Evolutionary conservation across 2,797 vertebrate genomes (phyloP).

Genomic region (Triplophysa bombifrons): DNA sequence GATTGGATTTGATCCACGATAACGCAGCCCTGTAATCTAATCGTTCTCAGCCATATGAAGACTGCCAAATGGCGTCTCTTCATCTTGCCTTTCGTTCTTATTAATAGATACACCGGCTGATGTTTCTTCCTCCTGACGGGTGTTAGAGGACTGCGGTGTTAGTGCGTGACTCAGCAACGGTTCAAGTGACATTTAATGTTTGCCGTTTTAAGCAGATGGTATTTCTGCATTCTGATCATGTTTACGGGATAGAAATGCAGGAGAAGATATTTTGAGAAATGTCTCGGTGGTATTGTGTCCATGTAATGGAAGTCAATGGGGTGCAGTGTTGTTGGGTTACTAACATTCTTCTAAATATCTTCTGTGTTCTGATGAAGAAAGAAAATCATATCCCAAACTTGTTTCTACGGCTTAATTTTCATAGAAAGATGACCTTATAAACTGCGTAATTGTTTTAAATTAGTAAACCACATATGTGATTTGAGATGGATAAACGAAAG

Average conservation of each 20-base stretch:
- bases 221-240: slow-evolving; percentile 23
- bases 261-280: not conserved
- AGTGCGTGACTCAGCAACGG: slow-evolving; percentile 31
- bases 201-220: slow-evolving; percentile 52
- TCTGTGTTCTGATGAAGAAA: not conserved
- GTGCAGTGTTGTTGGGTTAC: too few relatives aligned
- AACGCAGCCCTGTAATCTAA: slow-evolving; percentile 60
- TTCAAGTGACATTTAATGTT: slow-evolving; percentile 19
- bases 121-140: slow-evolving; percentile 4
- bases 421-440: not conserved
- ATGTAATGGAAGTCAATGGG: too few relatives aligned
- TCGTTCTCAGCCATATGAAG: slow-evolving; percentile 18
- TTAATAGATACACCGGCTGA: not conserved
- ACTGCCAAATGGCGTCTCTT: slow-evolving; percentile 28
- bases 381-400: too few relatives aligned
- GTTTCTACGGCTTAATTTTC: not conserved
- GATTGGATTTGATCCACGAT: slow-evolving; percentile 52
- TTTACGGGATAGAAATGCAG: slow-evolving; percentile 36
- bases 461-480: not conserved
- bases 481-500: not conserved
- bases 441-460: not conserved
- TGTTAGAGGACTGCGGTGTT: slow-evolving; percentile 19
- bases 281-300: too few relatives aligned
- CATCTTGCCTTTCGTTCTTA: slow-evolving; percentile 17
- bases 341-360: too few relatives aligned